Base-by-base conservation (phyloP, 2,113 vertebrate genomes). In the Colius striatus region DNA sequence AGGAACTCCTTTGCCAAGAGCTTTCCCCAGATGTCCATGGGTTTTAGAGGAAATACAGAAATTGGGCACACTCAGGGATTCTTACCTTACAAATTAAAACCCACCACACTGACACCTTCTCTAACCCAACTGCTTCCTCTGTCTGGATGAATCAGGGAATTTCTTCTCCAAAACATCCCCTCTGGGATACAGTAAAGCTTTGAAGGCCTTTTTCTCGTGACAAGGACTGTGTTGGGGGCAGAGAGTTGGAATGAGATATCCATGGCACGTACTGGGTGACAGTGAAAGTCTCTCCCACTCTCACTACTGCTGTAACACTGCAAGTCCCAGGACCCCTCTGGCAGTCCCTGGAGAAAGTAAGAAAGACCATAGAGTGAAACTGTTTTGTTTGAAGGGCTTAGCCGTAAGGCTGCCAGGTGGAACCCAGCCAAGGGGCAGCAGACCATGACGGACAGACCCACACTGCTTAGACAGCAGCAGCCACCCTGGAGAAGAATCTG, bases 231-330 rank as follows among this genome's bases (percentile, higher is more conserved):
- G 2, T 4, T 8, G 45, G 25, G 32, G 6, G 17, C 41, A 48
- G 47, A 87, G 38, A 65, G 47, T 7, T 8, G 62, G 36, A 72
- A 91, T 1, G 29, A 41, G 23, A 53, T 2, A 38, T 32, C 60
- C 0, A 0, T 4, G 51, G 21, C 43, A 18, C 7, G 0, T 0
- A 2, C 27, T 20, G 51, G 32, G 13, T 0, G 1, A 43, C 0
- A 66, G 30, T 20, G 30, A 62, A 83, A 34, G 30, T 27, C 36
- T 36, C 34, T 86, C 67, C 36, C 1, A 5, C 34, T 19, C 30
- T 16, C 68, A 1, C 48, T 55, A n/a, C 38, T 30, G 48, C 61
- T 0, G 0, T 3, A 45, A 29, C 38, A 3, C 9, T 2, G 1
- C 1, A 3, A 3, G 18, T 61, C 50, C 36, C 10, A 0, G 32